These are phyloP conservation scores for Anguilla anguilla DNA, from an alignment of 2,797 vertebrate genomes.

Conservation along the genomic window DNA sequence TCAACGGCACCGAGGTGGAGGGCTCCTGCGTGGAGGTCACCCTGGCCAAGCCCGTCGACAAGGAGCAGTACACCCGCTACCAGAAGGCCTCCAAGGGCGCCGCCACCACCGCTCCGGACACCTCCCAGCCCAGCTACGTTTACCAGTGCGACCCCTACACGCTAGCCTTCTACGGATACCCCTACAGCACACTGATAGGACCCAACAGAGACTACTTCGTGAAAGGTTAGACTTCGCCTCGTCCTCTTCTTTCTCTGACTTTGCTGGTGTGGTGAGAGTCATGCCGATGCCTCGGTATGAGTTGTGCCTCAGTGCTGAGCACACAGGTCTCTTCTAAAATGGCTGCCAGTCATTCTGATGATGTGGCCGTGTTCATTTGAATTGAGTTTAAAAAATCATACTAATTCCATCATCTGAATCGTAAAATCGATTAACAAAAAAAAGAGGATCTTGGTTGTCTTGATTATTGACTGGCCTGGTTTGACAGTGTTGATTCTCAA, in stretches of 20 bases:
- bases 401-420: constrained; percentile 40
- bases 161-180: constrained; percentile 94
- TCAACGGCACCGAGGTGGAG: constrained; percentile 92
- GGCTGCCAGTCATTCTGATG: constrained; percentile 40
- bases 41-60: constrained; percentile 96
- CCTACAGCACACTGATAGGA: constrained; percentile 95
- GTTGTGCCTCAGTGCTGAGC: constrained; percentile 42
- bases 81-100: constrained; percentile 95
- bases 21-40: constrained; percentile 97
- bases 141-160: constrained; percentile 98
- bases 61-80: constrained; percentile 96
- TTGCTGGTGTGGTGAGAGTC: constrained; percentile 35
- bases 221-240: constrained; percentile 85
- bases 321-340: constrained; percentile 14
- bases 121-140: constrained; percentile 84
- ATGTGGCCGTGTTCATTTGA: neutral
- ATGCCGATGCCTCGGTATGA: constrained; percentile 36
- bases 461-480: constrained; percentile 63
- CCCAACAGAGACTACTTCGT: constrained; percentile 99
- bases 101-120: constrained; percentile 62
- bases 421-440: constrained; percentile 33
- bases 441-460: constrained; percentile 47
- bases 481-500: constrained; percentile 52
- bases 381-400: constrained; percentile 47
- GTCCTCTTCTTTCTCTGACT: constrained; percentile 34